A percentile compares a stretch with the other conserved stretches of the same genome.
Evolutionary conservation across 2,888 invertebrate species (phyloP).

Genomic region (Drosophila fungiperda): DNA sequence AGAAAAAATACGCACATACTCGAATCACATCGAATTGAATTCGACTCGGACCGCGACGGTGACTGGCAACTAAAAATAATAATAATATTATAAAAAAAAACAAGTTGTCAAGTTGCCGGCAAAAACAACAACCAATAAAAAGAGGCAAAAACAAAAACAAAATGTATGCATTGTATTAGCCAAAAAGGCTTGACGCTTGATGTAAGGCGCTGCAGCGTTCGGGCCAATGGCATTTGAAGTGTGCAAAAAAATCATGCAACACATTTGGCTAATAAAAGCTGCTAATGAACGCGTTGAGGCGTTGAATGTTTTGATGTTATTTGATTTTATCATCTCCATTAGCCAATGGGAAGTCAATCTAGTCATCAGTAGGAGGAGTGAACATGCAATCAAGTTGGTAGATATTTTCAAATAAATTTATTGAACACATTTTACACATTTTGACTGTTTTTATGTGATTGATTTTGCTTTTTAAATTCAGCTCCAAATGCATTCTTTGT

Average conservation of each 20-base stretch:
- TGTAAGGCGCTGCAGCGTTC: constrained; percentile 46
- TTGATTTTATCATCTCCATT: constrained; percentile 30
- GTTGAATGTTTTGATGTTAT: constrained; percentile 45
- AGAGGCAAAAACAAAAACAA: constrained; percentile 1
- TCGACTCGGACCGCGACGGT: constrained; percentile 15
- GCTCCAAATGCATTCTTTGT: not conserved
- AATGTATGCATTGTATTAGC: constrained; percentile 50
- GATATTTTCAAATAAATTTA: not conserved
- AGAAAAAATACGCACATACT: constrained; percentile 18
- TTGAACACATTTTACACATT: not conserved
- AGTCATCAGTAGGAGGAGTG: constrained; percentile 27
- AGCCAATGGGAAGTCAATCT: constrained; percentile 52
- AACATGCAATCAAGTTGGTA: not conserved
- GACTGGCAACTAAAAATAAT: constrained; percentile 27
- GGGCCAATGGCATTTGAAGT: constrained; percentile 59
- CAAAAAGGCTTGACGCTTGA: constrained; percentile 45
- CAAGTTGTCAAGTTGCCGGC: constrained; percentile 34
- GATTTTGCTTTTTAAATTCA: not conserved
- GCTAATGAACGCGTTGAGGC: constrained; percentile 68
- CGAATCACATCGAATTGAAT: constrained; percentile 15
- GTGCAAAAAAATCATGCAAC: constrained; percentile 47
- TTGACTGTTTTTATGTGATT: not conserved
- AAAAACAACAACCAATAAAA: constrained; percentile 47
- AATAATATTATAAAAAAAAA: constrained; percentile 15
- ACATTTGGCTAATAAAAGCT: constrained; percentile 75